Percentiles rank a stretch among this genome's conserved stretches.
phyloP scores from a whole-genome alignment of 2,797 vertebrate genomes.

The Vespertilio murinus region DNA sequence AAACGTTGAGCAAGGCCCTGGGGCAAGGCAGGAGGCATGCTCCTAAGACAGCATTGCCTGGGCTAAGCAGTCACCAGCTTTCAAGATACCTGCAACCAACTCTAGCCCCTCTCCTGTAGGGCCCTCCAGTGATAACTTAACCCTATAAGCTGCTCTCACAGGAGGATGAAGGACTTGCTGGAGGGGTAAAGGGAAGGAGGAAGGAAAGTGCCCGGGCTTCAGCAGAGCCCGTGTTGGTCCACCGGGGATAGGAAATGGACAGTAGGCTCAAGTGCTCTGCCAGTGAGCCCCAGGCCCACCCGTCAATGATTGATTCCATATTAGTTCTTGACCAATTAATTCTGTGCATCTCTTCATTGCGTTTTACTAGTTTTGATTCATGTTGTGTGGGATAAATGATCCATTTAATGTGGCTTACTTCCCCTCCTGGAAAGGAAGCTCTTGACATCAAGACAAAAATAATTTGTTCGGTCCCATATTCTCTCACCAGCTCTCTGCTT shows the following conservation, averaged over 20 bases:
- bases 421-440: slow-evolving; percentile 28
- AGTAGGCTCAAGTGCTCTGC: background rate
- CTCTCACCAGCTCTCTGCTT: background rate
- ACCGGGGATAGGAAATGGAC: background rate
- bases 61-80: background rate
- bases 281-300: background rate
- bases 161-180: background rate
- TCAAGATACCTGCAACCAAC: background rate
- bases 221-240: background rate
- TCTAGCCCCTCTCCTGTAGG: background rate
- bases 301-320: slow-evolving; percentile 43
- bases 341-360: background rate
- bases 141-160: slow-evolving; percentile 10
- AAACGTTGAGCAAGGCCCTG: no score
- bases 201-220: slow-evolving; percentile 40
- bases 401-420: background rate
- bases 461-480: background rate
- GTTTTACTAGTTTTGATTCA: slow-evolving; percentile 59
- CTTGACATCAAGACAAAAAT: slow-evolving; percentile 41
- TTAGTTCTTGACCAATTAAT: slow-evolving; percentile 54
- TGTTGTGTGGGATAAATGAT: slow-evolving; percentile 43
- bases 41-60: background rate
- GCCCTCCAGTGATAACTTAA: slow-evolving; percentile 57
- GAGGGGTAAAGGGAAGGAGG: background rate
- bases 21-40: background rate